Base-by-base conservation (phyloP, 2,113 vertebrate species). In the Chroicocephalus ridibundus region DNA sequence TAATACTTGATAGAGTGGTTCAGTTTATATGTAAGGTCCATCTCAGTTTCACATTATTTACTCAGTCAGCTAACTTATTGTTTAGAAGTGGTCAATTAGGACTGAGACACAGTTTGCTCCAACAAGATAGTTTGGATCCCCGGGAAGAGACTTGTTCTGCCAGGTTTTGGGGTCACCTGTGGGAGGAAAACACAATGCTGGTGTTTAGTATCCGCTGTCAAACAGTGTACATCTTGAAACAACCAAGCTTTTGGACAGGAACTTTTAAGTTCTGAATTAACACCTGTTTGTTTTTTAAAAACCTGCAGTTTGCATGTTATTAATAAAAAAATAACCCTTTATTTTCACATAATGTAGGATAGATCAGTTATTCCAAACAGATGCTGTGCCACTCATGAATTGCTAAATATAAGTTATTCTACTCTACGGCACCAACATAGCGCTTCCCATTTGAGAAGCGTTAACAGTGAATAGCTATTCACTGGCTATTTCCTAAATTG, bases 81-180 rank as follows among this genome's bases (percentile, higher is more conserved):
- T 98, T 99, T 99, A 99, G 98, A 99, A 99, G 98, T 99, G 99
- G 98, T 99, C 99, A 97, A 99, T 99, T 97, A 99, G 98, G 97
- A 99, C 99, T 94, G 99, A 99, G 93, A 99, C 99, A 97, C 99
- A 99, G 98, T 99, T 99, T 97, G 99, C 99, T 96, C 99, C 99
- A 98, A 99, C 99, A 97, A 99, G 99, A 98, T 99, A 99, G 98
- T 99, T 99, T 82, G 99, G 99, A 97, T 99, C 99, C 97, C 99
- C 99, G 2, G 99, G 99, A 98, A 99, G 99, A 98, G 99, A 99
- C 98, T 99, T 99, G 98, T 99, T 99, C 98, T 99, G 99, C 99
- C 99, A 99, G 95, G 99, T 99, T 98, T 99, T 99, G 96, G 99
- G 99, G 97, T 99, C 99, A 99, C 99, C 99, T 99, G 98, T 76